Conservation (phyloP, 2,888 invertebrate species). For the Coenonympha arcania region DNA sequence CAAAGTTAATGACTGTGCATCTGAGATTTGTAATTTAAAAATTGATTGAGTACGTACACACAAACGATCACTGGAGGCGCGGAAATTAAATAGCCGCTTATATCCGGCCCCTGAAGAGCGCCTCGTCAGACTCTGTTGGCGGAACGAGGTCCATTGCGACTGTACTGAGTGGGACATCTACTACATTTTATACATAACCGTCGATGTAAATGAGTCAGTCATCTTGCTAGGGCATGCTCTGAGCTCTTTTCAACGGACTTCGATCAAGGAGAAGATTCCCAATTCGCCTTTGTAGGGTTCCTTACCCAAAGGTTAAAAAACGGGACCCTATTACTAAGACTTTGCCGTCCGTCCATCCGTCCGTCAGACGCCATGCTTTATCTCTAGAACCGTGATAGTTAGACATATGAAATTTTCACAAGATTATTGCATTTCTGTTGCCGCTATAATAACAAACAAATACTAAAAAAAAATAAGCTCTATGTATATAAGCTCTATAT, state of each 20-base stretch:
- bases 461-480: too few species aligned
- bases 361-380: too few species aligned
- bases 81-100: conserved; percentile 72
- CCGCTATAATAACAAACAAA: too few species aligned
- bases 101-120: conserved; percentile 57
- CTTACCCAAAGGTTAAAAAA: too few species aligned
- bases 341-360: too few species aligned
- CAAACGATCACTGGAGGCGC: conserved; percentile 60
- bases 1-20: conserved; percentile 2
- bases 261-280: too few species aligned
- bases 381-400: too few species aligned
- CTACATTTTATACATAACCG: neutral
- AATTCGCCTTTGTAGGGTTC: too few species aligned
- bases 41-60: conserved; percentile 42
- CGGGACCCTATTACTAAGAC: too few species aligned
- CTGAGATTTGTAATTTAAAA: conserved; percentile 26
- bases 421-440: too few species aligned
- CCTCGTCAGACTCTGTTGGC: conserved; percentile 23
- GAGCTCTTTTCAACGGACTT: neutral
- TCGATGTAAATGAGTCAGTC: neutral
- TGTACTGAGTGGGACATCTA: conserved; percentile 4
- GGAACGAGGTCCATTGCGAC: conserved; percentile 12
- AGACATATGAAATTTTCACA: too few species aligned
- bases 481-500: too few species aligned
- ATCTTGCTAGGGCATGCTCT: neutral